phyloP scores from a whole-genome alignment of 30 jellyfish, hydroid and myxozoan genomes.

The Mastigias papua region DNA sequence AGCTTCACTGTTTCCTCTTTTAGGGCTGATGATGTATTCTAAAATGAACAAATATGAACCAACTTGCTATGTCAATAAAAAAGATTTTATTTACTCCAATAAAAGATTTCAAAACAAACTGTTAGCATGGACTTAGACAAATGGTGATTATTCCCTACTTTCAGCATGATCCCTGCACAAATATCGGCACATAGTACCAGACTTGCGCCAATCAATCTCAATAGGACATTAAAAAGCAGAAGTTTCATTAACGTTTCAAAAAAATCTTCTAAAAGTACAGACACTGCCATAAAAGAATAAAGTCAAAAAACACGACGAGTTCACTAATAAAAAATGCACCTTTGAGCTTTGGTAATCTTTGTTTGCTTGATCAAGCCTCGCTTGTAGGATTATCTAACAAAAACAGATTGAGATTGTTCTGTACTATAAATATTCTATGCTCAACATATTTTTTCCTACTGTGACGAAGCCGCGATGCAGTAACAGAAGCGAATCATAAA shows the following conservation, averaged over 20 bases:
- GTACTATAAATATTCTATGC: neutral
- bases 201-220: too few species aligned
- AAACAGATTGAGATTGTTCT: neutral
- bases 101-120: neutral
- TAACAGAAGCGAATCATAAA: neutral
- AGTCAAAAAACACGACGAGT: neutral
- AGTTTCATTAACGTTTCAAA: too few species aligned
- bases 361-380: slow-evolving; percentile 61
- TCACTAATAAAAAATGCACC: neutral
- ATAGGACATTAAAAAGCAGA: too few species aligned
- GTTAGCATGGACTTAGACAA: neutral
- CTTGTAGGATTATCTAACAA: slow-evolving; percentile 40
- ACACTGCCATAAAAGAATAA: neutral
- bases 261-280: neutral
- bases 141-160: neutral
- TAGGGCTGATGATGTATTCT: slow-evolving; percentile 21
- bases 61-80: too few species aligned
- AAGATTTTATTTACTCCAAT: too few species aligned
- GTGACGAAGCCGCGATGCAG: neutral
- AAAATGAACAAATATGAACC: neutral
- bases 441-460: neutral
- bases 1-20: slow-evolving; percentile 49
- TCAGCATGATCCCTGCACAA: too few species aligned
- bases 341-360: slow-evolving; percentile 37
- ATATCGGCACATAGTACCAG: too few species aligned